A percentile compares a stretch with the other conserved stretches of the same genome.
These are phyloP conservation scores for Leptothorax acervorum DNA, from an alignment of 2,888 invertebrate genomes.

Conservation along the genomic window DNA sequence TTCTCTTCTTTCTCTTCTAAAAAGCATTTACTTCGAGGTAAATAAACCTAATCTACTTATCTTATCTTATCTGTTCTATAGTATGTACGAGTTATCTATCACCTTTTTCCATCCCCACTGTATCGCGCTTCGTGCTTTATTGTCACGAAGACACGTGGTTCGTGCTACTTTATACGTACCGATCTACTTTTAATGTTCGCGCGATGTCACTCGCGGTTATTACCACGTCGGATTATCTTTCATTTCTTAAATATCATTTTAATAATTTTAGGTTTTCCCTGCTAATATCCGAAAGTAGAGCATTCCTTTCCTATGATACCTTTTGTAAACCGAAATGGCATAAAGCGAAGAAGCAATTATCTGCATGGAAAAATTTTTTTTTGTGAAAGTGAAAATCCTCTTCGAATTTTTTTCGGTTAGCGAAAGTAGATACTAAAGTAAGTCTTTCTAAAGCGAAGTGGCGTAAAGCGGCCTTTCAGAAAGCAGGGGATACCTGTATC, in stretches of 20 bases:
- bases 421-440: no score
- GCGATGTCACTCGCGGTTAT: neutral
- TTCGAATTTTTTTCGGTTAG: no score
- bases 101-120: conserved; percentile 8
- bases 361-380: no score
- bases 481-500: neutral
- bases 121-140: conserved; percentile 24
- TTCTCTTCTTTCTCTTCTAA: neutral
- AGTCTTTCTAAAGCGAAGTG: no score
- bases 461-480: no score
- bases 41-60: conserved; percentile 36
- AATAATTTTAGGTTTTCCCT: neutral
- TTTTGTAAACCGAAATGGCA: no score
- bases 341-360: no score
- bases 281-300: no score
- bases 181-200: conserved; percentile 44
- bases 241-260: neutral
- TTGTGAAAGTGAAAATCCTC: no score
- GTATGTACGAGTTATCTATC: conserved; percentile 11
- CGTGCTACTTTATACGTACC: conserved; percentile 34
- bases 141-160: conserved; percentile 39
- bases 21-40: conserved; percentile 1
- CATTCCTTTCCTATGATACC: no score
- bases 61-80: conserved; percentile 30
- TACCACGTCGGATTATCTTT: neutral